Conservation (phyloP, 2,888 invertebrate species). For the Syrista parreyssii region DNA sequence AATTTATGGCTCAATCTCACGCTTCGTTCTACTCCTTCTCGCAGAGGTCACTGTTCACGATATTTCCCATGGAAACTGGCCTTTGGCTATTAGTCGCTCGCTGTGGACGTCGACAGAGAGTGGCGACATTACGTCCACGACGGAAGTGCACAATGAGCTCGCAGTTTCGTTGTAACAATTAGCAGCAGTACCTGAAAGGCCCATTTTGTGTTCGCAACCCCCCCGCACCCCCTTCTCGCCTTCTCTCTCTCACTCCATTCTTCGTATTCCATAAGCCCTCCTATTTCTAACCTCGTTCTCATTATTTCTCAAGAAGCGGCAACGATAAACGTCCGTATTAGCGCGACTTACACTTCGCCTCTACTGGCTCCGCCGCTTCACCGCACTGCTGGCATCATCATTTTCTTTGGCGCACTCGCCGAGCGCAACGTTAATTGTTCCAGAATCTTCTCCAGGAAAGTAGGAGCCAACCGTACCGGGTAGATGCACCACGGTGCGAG, state of each 20-base stretch:
- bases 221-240: not conserved
- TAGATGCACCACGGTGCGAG: not conserved
- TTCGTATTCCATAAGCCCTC: not conserved
- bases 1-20: slow-evolving; percentile 3
- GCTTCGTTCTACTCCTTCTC: not conserved
- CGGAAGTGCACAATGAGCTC: not conserved
- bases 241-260: not conserved
- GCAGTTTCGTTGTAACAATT: not conserved
- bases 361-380: slow-evolving; percentile 5
- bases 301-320: not conserved
- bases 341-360: slow-evolving; percentile 18
- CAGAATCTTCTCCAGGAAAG: slow-evolving; percentile 4
- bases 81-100: too few relatives aligned
- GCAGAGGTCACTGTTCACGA: not conserved
- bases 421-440: slow-evolving; percentile 29
- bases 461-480: slow-evolving; percentile 20
- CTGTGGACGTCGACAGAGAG: not conserved
- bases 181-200: not conserved
- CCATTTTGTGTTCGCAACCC: not conserved
- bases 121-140: not conserved
- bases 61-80: not conserved
- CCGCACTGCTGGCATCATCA: slow-evolving; percentile 19
- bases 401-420: slow-evolving; percentile 17
- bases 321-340: slow-evolving; percentile 36
- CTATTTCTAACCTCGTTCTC: not conserved